Percentiles rank a stretch among this genome's conserved stretches.
Evolutionary conservation across 2,797 vertebrate species (phyloP).

Genomic region (Ambastaia sidthimunki): DNA sequence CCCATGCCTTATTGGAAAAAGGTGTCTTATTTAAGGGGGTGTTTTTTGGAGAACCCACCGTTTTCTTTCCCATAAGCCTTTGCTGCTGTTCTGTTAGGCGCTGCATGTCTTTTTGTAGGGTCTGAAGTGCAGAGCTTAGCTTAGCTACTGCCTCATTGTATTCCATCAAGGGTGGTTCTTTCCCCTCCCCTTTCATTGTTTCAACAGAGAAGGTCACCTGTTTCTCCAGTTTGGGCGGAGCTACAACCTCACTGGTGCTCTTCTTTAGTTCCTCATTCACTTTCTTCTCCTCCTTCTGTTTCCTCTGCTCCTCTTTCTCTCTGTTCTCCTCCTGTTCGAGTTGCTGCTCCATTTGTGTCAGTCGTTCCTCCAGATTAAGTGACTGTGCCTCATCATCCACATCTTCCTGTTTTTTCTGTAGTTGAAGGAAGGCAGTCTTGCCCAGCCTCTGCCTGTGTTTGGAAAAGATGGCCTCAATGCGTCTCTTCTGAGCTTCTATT

Average conservation of each 20-base stretch:
- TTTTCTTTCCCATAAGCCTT: slow-evolving; percentile 79
- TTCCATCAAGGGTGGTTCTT: slow-evolving; percentile 73
- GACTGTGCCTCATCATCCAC: slow-evolving; percentile 60
- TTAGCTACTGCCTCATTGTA: slow-evolving; percentile 90
- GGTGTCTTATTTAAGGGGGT: slow-evolving; percentile 66
- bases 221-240: slow-evolving; percentile 77
- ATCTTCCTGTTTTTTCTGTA: slow-evolving; percentile 81
- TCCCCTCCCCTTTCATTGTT: slow-evolving; percentile 68
- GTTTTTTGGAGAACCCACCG: slow-evolving; percentile 60
- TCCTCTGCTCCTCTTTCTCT: slow-evolving; percentile 66
- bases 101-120: slow-evolving; percentile 89
- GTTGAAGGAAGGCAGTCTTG: slow-evolving; percentile 87
- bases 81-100: slow-evolving; percentile 90
- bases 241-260: slow-evolving; percentile 50
- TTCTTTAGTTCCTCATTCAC: slow-evolving; percentile 53
- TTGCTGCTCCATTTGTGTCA: slow-evolving; percentile 78
- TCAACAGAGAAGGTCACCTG: slow-evolving; percentile 89
- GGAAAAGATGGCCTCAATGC: slow-evolving; percentile 90
- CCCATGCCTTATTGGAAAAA: slow-evolving; percentile 76
- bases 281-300: slow-evolving; percentile 64
- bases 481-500: slow-evolving; percentile 91
- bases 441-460: slow-evolving; percentile 89
- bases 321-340: slow-evolving; percentile 66
- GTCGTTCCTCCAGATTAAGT: slow-evolving; percentile 78
- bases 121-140: slow-evolving; percentile 84